phyloP scores from a whole-genome alignment of 2,113 vertebrate genomes.

The Plecturocebus donacophilus region DNA sequence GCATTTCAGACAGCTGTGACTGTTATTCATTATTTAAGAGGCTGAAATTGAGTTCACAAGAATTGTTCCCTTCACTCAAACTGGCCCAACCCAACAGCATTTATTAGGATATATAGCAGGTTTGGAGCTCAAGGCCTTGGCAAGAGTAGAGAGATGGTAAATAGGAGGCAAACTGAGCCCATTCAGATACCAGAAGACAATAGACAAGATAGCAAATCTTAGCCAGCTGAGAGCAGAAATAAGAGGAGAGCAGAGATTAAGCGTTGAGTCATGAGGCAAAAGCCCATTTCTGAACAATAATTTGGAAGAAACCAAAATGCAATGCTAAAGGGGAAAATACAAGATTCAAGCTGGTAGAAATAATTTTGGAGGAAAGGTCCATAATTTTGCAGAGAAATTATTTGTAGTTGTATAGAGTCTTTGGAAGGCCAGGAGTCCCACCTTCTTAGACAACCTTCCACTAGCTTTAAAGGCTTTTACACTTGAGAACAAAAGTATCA shows the following conservation, averaged over 20 bases:
- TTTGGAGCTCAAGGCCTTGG: background rate
- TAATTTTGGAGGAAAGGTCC: background rate
- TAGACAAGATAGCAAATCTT: background rate
- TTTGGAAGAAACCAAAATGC: background rate
- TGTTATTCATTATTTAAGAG: background rate
- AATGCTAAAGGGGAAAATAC: background rate
- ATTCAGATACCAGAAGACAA: background rate
- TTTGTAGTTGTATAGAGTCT: background rate
- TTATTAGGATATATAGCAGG: background rate
- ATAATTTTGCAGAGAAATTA: background rate
- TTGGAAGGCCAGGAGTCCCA: background rate
- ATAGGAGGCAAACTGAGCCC: background rate
- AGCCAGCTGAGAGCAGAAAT: background rate
- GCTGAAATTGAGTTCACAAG: background rate
- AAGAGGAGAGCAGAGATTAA: background rate
- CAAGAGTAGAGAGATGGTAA: background rate
- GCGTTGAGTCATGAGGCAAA: background rate
- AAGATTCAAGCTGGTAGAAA: background rate
- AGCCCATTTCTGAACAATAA: background rate
- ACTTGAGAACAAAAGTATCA: background rate
- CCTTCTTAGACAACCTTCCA: background rate
- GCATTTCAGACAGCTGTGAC: background rate
- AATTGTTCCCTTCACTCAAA: background rate
- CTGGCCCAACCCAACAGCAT: background rate
- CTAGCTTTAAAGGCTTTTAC: background rate